These are phyloP conservation scores for Clangula hyemalis DNA, from an alignment of 2,797 vertebrate species.

Conservation along the genomic window DNA sequence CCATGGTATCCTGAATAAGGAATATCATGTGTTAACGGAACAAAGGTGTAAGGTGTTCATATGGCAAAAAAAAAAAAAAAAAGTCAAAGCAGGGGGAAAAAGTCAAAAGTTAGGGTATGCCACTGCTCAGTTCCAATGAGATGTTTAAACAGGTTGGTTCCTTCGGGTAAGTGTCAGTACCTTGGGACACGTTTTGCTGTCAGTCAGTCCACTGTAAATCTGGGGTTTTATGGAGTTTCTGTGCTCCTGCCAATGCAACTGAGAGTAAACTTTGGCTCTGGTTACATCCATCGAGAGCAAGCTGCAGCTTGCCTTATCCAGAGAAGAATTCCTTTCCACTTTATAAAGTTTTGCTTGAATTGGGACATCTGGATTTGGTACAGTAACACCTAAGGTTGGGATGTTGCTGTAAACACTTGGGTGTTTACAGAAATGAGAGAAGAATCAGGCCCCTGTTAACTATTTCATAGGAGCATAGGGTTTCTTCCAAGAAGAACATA, in stretches of 20 bases:
- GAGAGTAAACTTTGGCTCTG: constrained; percentile 7
- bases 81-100: background rate
- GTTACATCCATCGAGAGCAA: constrained; percentile 31
- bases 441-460: background rate
- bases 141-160: background rate
- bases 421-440: constrained; percentile 53
- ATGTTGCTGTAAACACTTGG: constrained; percentile 45
- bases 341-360: background rate
- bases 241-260: background rate
- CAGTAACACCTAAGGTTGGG: background rate
- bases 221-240: background rate
- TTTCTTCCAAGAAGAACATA: constrained; percentile 64
- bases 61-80: background rate
- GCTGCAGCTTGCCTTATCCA: constrained; percentile 31
- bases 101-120: background rate
- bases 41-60: background rate
- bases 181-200: background rate
- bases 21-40: background rate
- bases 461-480: constrained; percentile 19
- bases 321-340: constrained; percentile 10
- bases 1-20: background rate
- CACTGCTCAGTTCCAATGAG: background rate
- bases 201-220: constrained; percentile 21
- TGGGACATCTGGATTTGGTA: constrained; percentile 43
- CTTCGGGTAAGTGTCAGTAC: background rate